These are phyloP conservation scores for Aldrovandia affinis DNA, from an alignment of 2,797 vertebrate species.

Conservation along the genomic window DNA sequence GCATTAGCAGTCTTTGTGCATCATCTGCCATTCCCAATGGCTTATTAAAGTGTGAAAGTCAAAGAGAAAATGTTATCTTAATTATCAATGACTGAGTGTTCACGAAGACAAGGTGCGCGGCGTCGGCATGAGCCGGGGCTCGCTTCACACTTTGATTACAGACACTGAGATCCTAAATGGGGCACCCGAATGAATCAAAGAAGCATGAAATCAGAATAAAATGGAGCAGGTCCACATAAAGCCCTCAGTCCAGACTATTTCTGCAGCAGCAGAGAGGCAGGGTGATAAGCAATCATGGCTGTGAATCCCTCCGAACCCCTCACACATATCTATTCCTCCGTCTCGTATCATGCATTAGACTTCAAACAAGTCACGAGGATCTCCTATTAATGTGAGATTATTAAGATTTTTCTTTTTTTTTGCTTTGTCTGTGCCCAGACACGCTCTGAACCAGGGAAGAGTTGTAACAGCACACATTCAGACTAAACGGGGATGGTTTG, in stretches of 20 bases:
- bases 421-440: neutral
- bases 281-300: neutral
- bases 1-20: constrained; percentile 55
- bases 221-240: constrained; percentile 7
- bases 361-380: neutral
- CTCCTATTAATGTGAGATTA: neutral
- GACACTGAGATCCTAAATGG: constrained; percentile 41
- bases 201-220: constrained; percentile 32
- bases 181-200: constrained; percentile 32
- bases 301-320: neutral
- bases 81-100: constrained; percentile 37
- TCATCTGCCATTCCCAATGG: constrained; percentile 36
- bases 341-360: neutral
- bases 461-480: neutral
- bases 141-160: constrained; percentile 29
- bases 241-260: neutral
- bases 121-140: constrained; percentile 12
- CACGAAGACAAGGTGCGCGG: constrained; percentile 16
- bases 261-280: neutral
- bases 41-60: constrained; percentile 60
- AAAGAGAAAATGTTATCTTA: constrained; percentile 51
- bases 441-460: neutral
- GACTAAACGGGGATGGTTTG: neutral
- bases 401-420: neutral
- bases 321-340: neutral